A percentile compares a stretch with the other conserved stretches of the same genome.
These are phyloP conservation scores for Taenioides sp. DNA, from an alignment of 2,797 vertebrate genomes.

Conservation along the genomic window DNA sequence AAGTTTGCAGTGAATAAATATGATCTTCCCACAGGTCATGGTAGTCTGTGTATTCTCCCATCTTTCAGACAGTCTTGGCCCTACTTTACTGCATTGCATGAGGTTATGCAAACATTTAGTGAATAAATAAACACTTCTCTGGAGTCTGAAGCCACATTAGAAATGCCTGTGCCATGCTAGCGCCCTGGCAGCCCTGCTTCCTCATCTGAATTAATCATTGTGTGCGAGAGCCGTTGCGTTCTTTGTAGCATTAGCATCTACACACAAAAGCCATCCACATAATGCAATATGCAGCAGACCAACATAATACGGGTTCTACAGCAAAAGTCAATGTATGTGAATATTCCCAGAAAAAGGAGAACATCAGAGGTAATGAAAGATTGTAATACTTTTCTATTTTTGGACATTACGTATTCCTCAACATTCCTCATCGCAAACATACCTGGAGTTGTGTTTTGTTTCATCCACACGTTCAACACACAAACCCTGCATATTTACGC, in stretches of 20 bases:
- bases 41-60: background rate
- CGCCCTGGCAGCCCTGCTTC: constrained; percentile 1
- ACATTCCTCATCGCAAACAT: no score
- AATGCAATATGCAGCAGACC: constrained; percentile 30
- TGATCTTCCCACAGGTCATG: background rate
- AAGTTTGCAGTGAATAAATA: no score
- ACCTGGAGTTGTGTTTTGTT: no score
- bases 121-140: constrained; percentile 28
- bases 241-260: constrained; percentile 21
- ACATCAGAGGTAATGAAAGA: background rate
- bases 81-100: background rate
- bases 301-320: background rate
- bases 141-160: constrained; percentile 14
- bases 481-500: no score
- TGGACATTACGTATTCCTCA: no score
- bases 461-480: no score
- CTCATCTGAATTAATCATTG: constrained; percentile 64
- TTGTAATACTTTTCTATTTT: background rate
- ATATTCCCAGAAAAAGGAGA: background rate
- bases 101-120: constrained; percentile 1
- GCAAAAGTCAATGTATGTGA: background rate
- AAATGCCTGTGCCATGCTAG: constrained; percentile 8
- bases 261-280: constrained; percentile 22
- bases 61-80: background rate
- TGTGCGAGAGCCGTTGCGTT: constrained; percentile 35